These are phyloP conservation scores for Paramuricea clavata DNA, from an alignment of 92 coral and sea anemone genomes.

Conservation along the genomic window DNA sequence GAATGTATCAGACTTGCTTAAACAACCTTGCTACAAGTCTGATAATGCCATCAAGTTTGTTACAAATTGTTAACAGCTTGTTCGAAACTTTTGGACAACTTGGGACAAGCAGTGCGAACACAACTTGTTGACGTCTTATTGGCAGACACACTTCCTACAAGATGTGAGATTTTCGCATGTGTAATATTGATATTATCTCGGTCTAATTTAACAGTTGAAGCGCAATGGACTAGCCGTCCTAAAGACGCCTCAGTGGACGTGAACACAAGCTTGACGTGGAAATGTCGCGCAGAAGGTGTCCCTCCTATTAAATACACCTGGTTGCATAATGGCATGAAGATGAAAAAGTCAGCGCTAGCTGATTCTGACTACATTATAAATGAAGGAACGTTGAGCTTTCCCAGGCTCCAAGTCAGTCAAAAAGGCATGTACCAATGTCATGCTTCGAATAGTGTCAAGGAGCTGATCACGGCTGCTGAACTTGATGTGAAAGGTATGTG, in stretches of 20 bases:
- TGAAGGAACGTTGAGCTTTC: slow-evolving; percentile 77
- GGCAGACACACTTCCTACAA: too few relatives aligned
- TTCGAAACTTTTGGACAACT: too few relatives aligned
- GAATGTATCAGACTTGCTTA: too few relatives aligned
- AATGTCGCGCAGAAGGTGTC: slow-evolving; percentile 82
- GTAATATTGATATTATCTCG: too few relatives aligned
- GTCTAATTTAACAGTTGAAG: slow-evolving; percentile 88
- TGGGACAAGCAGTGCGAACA: too few relatives aligned
- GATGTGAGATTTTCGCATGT: too few relatives aligned
- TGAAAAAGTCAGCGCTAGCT: background rate
- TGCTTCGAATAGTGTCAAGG: slow-evolving; percentile 80
- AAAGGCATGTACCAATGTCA: slow-evolving; percentile 95
- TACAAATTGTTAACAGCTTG: too few relatives aligned
- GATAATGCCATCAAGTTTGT: too few relatives aligned
- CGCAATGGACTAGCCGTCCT: slow-evolving; percentile 85
- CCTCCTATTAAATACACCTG: slow-evolving; percentile 80
- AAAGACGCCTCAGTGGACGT: slow-evolving; percentile 76
- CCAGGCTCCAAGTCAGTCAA: slow-evolving; percentile 55
- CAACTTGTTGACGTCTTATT: too few relatives aligned
- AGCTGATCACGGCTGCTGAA: slow-evolving; percentile 73
- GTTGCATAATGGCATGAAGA: slow-evolving; percentile 71
- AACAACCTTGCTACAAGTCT: too few relatives aligned
- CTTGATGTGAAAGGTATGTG: slow-evolving; percentile 78
- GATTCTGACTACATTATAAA: slow-evolving; percentile 16
- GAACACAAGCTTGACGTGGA: slow-evolving; percentile 72